Percentiles rank a stretch among this genome's conserved stretches.
Evolutionary conservation across 2,797 vertebrate species (phyloP).

Genomic region (Pseudotriccus pelzelni): DNA sequence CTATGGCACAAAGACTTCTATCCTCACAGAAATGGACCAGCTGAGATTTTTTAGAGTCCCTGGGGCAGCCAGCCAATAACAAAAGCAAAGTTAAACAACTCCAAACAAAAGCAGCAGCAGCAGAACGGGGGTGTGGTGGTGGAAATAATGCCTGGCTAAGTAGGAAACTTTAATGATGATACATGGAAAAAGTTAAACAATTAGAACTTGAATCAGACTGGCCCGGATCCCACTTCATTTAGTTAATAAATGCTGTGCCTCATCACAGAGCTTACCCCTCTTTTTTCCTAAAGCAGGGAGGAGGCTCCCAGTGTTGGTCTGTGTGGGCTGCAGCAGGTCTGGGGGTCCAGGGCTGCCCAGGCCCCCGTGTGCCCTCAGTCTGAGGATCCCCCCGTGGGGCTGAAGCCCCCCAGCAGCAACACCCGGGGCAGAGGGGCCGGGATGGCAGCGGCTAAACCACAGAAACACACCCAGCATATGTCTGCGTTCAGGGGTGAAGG

Average conservation of each 20-base stretch:
- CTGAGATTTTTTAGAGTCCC: neutral
- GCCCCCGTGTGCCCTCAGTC: neutral
- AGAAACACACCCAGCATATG: accelerated
- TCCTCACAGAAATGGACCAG: neutral
- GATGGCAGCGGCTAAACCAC: accelerated
- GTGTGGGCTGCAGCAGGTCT: neutral
- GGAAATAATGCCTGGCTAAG: neutral
- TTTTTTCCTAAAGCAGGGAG: neutral
- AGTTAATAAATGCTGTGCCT: neutral
- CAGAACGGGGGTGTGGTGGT: slow-evolving; percentile 1
- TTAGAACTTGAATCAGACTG: slow-evolving; percentile 14
- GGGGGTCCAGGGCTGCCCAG: neutral
- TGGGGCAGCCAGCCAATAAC: neutral
- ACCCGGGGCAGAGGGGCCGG: neutral
- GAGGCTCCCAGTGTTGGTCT: neutral
- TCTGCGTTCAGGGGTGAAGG: neutral
- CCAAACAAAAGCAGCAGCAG: slow-evolving; percentile 21
- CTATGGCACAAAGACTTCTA: neutral
- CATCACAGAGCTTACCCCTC: accelerated
- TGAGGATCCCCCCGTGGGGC: neutral
- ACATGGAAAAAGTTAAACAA: slow-evolving; percentile 57
- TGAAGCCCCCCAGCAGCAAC: neutral
- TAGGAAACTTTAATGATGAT: slow-evolving; percentile 46
- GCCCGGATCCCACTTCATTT: neutral
- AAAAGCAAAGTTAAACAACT: slow-evolving; percentile 39